A percentile compares a stretch with the other conserved stretches of the same genome.
Conservation (phyloP, 2,113 vertebrate genomes). For the Clarias gariepinus region DNA sequence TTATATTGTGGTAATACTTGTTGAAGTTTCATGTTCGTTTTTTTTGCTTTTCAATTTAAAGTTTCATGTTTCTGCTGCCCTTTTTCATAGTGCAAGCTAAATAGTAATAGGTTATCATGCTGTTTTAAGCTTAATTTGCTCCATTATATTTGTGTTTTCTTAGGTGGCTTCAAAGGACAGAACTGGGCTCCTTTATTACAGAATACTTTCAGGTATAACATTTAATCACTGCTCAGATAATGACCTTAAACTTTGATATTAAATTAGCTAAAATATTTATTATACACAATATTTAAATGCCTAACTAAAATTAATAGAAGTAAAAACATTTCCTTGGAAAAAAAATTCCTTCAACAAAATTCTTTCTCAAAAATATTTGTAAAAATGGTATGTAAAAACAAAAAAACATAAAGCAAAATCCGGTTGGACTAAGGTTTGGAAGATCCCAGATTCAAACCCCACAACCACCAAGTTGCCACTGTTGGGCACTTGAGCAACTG, state of each 20-base stretch:
- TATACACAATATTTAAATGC: not conserved
- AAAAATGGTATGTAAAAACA: not conserved
- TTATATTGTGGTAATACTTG: not conserved
- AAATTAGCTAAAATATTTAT: not conserved
- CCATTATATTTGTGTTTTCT: slow-evolving; percentile 54
- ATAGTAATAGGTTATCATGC: not conserved
- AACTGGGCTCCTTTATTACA: slow-evolving; percentile 92
- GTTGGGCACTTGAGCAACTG: too few species aligned
- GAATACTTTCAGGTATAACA: slow-evolving; percentile 91
- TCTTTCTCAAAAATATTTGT: not conserved
- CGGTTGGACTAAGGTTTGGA: too few species aligned
- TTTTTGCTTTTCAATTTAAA: not conserved
- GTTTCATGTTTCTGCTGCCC: not conserved
- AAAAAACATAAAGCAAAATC: too few species aligned
- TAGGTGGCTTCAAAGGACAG: slow-evolving; percentile 90
- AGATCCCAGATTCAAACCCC: too few species aligned
- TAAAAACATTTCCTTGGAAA: not conserved
- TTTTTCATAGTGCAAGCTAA: not conserved
- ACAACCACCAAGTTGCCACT: too few species aligned
- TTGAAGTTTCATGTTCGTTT: not conserved
- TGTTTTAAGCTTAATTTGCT: not conserved
- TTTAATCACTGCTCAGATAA: slow-evolving; percentile 3
- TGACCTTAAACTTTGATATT: not conserved
- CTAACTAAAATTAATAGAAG: not conserved
- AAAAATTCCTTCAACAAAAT: not conserved